phyloP scores from a whole-genome alignment of 1,140 invertebrate species.

The Zaprionus davidi region DNA sequence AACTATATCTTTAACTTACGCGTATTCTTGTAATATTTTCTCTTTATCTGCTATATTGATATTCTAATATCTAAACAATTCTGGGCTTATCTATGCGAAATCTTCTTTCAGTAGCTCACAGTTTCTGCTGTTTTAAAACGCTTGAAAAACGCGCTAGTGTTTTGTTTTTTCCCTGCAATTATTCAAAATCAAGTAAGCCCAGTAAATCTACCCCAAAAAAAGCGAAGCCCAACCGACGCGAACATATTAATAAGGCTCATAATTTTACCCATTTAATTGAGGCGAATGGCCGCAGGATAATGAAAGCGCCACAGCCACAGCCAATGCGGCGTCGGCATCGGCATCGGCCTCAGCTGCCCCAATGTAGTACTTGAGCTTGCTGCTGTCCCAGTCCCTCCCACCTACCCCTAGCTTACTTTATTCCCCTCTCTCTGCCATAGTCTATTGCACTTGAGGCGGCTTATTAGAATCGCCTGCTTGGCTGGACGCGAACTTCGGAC shows the following conservation, averaged over 20 bases:
- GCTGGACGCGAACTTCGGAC: slow-evolving; percentile 55
- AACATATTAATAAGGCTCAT: slow-evolving; percentile 62
- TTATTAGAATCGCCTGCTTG: slow-evolving; percentile 70
- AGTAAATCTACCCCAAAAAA: slow-evolving; percentile 28
- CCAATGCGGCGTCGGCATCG: slow-evolving; percentile 32
- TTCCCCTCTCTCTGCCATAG: slow-evolving; percentile 2
- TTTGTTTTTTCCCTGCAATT: slow-evolving; percentile 26
- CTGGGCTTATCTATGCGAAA: no score
- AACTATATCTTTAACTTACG: background rate
- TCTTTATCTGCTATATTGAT: no score
- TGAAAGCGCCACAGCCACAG: slow-evolving; percentile 32
- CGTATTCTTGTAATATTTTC: no score
- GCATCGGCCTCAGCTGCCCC: slow-evolving; percentile 34
- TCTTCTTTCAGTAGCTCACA: background rate
- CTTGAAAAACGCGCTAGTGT: background rate
- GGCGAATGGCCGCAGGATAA: slow-evolving; percentile 60
- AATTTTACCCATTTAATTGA: slow-evolving; percentile 62
- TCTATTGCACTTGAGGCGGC: slow-evolving; percentile 72
- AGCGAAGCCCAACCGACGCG: slow-evolving; percentile 6
- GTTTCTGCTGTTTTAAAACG: background rate
- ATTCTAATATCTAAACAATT: no score
- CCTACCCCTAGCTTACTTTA: background rate
- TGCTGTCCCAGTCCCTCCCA: background rate
- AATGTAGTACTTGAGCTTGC: background rate
- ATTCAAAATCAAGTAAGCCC: slow-evolving; percentile 49